Percentiles rank a stretch among this genome's conserved stretches.
Conservation (phyloP, 1,140 invertebrate species). For the Achatina immaculata region DNA sequence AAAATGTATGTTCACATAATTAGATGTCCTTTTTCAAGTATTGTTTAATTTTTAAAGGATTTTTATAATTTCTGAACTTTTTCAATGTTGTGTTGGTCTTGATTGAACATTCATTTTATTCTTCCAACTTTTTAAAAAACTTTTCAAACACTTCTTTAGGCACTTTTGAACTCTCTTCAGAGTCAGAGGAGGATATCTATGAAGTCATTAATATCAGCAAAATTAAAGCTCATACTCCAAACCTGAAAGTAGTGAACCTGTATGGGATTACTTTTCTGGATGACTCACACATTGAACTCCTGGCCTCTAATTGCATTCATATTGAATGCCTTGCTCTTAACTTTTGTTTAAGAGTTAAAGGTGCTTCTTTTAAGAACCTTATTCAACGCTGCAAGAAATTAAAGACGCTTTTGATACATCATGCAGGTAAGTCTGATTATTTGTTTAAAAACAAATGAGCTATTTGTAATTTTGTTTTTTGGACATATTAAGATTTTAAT, state of each 20-base stretch:
- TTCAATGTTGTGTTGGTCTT: too few species aligned
- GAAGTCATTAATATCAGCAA: conserved; percentile 95
- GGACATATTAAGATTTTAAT: neutral
- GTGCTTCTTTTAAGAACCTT: conserved; percentile 94
- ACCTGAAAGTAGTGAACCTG: conserved; percentile 74
- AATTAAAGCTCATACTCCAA: conserved; percentile 86
- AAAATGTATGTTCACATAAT: too few species aligned
- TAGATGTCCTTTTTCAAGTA: too few species aligned
- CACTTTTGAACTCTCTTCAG: conserved; percentile 95
- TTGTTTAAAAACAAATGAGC: too few species aligned
- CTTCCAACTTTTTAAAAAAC: too few species aligned
- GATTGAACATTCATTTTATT: too few species aligned
- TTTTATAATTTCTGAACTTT: too few species aligned
- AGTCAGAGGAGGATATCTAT: conserved; percentile 99
- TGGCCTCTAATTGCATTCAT: conserved; percentile 82
- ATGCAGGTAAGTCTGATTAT: conserved; percentile 81
- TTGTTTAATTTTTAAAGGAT: too few species aligned
- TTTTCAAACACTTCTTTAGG: conserved; percentile 81
- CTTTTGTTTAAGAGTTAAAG: conserved; percentile 96
- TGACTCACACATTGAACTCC: conserved; percentile 98
- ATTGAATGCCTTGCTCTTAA: conserved; percentile 97
- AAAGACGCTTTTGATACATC: conserved; percentile 93
- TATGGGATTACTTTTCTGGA: conserved; percentile 98
- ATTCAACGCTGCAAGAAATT: conserved; percentile 94
- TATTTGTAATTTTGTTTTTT: too few species aligned